A percentile compares a stretch with the other conserved stretches of the same genome.
These are phyloP conservation scores for Clitarchus hookeri DNA, from an alignment of 2,888 invertebrate species.

Conservation along the genomic window DNA sequence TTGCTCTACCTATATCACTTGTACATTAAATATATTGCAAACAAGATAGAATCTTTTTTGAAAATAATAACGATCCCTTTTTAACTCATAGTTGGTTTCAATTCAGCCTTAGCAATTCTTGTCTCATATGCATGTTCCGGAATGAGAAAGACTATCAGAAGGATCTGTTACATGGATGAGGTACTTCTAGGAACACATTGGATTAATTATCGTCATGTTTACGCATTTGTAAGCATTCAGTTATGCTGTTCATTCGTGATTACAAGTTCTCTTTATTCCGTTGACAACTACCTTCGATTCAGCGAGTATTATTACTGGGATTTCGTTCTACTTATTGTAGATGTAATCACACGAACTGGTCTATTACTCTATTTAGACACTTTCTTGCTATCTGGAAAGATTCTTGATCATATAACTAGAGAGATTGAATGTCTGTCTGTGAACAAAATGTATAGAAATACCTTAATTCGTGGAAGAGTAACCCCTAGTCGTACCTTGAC, in stretches of 20 bases:
- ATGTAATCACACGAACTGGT: neutral
- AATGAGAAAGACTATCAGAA: neutral
- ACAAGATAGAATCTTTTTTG: too few species aligned
- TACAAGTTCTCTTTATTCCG: too few species aligned
- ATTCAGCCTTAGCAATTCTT: too few species aligned
- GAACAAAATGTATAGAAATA: neutral
- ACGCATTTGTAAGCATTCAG: neutral
- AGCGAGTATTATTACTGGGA: neutral
- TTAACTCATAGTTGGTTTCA: too few species aligned
- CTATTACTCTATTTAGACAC: neutral
- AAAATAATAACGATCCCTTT: too few species aligned
- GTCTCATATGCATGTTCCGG: too few species aligned
- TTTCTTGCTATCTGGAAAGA: neutral
- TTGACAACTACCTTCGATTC: too few species aligned
- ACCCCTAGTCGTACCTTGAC: neutral
- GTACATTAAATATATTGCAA: too few species aligned
- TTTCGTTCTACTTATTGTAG: neutral
- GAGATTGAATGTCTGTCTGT: neutral
- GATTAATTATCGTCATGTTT: neutral
- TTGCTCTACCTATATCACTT: too few species aligned
- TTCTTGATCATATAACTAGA: neutral
- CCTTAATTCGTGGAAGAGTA: neutral
- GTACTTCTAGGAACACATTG: neutral
- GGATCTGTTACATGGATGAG: neutral
- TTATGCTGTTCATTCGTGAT: neutral